These are phyloP conservation scores for Arnoldichthys spilopterus DNA, from an alignment of 2,797 vertebrate species.

Conservation along the genomic window DNA sequence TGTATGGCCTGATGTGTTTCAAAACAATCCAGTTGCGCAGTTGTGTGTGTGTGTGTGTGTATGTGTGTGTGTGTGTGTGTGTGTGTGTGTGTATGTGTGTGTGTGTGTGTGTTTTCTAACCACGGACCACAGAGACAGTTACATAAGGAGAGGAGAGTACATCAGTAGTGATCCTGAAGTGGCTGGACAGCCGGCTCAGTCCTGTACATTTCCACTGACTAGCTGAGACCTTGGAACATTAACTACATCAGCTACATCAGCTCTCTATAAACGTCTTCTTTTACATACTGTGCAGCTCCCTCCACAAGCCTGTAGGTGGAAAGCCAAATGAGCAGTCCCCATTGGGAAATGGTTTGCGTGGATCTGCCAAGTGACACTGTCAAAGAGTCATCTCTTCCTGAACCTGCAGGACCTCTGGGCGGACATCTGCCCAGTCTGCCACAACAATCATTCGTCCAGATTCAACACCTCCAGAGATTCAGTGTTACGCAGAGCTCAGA, in stretches of 20 bases:
- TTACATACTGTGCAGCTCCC: neutral
- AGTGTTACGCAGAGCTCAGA: neutral
- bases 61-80: too few species aligned
- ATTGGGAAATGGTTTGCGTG: neutral
- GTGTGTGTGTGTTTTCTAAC: neutral
- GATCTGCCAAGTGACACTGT: neutral
- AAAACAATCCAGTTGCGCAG: too few species aligned
- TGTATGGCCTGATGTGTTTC: too few species aligned
- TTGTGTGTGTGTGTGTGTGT: too few species aligned
- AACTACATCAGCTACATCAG: neutral
- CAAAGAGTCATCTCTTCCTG: too few species aligned
- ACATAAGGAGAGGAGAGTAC: neutral
- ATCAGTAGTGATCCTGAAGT: neutral
- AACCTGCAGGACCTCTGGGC: neutral
- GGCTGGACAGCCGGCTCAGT: neutral
- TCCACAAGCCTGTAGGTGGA: neutral
- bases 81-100: too few species aligned
- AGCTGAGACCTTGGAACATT: neutral
- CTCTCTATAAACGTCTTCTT: neutral
- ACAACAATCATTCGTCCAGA: neutral
- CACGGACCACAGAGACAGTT: neutral
- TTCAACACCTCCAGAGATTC: neutral
- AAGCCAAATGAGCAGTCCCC: neutral
- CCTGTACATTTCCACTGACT: neutral
- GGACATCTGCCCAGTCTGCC: neutral